A percentile compares a stretch with the other conserved stretches of the same genome.
These are phyloP conservation scores for Parasteatoda lunata DNA, from an alignment of 2,888 invertebrate species.

Conservation along the genomic window DNA sequence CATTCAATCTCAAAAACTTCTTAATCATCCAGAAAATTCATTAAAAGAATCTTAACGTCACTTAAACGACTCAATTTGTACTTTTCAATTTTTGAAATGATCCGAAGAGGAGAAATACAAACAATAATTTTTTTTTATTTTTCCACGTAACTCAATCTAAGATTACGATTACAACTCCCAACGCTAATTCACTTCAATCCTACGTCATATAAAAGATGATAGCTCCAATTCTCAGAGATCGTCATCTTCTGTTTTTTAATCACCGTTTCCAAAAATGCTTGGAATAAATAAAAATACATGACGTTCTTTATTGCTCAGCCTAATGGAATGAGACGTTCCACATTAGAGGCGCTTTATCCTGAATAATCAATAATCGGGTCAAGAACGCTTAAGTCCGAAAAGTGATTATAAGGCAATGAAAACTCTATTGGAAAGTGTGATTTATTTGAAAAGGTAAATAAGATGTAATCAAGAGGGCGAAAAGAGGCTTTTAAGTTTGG, in stretches of 20 bases:
- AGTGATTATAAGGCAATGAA: conserved; percentile 44
- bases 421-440: conserved; percentile 41
- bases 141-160: too few relatives aligned
- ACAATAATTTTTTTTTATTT: too few relatives aligned
- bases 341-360: conserved; percentile 10
- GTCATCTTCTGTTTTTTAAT: conserved; percentile 30
- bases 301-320: conserved; percentile 55
- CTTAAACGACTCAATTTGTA: too few relatives aligned
- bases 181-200: background rate
- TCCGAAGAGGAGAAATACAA: too few relatives aligned
- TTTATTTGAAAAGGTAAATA: conserved; percentile 65
- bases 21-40: too few relatives aligned
- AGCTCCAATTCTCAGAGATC: background rate
- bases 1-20: too few relatives aligned
- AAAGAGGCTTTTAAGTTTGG: conserved; percentile 38
- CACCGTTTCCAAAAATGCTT: conserved; percentile 17
- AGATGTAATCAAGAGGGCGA: conserved; percentile 38
- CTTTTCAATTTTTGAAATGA: too few relatives aligned
- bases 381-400: conserved; percentile 31
- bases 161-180: background rate
- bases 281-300: conserved; percentile 59
- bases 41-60: too few relatives aligned
- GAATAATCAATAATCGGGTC: conserved; percentile 62
- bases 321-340: conserved; percentile 14
- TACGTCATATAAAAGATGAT: background rate